Evolutionary conservation across 2,888 invertebrate genomes (phyloP).

Genomic region (Mesoligia furuncula): DNA sequence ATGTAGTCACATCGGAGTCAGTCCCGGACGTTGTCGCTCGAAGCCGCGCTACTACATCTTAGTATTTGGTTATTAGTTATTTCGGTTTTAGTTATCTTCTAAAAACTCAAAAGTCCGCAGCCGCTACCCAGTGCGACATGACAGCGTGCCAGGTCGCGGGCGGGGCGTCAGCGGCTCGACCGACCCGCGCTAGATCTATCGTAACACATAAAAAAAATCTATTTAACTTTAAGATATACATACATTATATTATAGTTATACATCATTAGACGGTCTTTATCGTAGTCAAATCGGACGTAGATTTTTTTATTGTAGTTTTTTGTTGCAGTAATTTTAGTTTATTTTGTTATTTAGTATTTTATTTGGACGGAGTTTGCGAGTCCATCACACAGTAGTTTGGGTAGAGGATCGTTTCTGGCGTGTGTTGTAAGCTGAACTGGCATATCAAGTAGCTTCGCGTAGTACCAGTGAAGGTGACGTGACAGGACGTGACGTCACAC

Average conservation of each 20-base stretch:
- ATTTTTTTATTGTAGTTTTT: slow-evolving; percentile 80
- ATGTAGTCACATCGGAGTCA: not conserved
- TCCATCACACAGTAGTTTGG: slow-evolving; percentile 62
- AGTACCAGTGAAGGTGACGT: slow-evolving; percentile 4
- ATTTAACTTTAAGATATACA: slow-evolving; percentile 79
- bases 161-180: slow-evolving; percentile 44
- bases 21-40: not conserved
- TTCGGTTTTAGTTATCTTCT: not conserved
- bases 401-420: slow-evolving; percentile 33
- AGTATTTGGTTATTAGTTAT: not conserved
- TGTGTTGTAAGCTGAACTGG: slow-evolving; percentile 42
- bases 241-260: slow-evolving; percentile 75
- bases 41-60: not conserved
- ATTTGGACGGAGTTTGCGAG: slow-evolving; percentile 76
- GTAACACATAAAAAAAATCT: slow-evolving; percentile 76
- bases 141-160: not conserved
- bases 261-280: slow-evolving; percentile 79
- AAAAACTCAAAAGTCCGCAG: not conserved
- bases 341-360: slow-evolving; percentile 90
- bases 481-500: slow-evolving; percentile 38
- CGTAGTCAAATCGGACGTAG: slow-evolving; percentile 83
- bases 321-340: slow-evolving; percentile 86
- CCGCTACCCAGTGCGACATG: not conserved
- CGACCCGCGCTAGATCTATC: slow-evolving; percentile 70
- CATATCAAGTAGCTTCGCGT: slow-evolving; percentile 49